Evolutionary conservation across 2,888 invertebrate genomes (phyloP), one percentile per base, ranked within the genome.

Genomic region (Drosophila helvetica): DNA sequence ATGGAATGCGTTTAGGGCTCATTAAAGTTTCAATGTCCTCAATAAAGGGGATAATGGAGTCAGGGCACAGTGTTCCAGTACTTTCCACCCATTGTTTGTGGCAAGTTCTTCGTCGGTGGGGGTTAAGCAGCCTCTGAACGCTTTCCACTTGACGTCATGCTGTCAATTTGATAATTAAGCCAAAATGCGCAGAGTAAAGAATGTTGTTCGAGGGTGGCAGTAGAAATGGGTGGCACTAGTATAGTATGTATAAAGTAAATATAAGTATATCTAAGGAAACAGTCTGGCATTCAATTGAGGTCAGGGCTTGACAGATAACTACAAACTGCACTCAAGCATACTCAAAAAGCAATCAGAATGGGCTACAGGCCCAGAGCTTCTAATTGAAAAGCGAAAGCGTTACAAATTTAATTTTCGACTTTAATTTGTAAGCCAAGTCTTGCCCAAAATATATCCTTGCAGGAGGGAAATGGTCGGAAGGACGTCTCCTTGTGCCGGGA

Each of bases 371-470:
- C 33, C 48, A 17, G 38, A 19, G 46, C 38, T 12, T 22, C n/a
- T 74, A 79, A 77, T 79, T 83, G 78, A 79, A 83, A 80, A 83
- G 80, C 84, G 78, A 79, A 84, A 84, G 81, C 75, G 79, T 80
- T 70, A 84, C 81, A 80, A 80, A 80, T 80, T 75, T 80, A 61
- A 80, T 84, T 78, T 78, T 54, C 58, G 70, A 69, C 85, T 80
- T 78, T 52, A 81, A 84, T 75, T 80, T 80, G 65, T 76, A 65
- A 55, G 38, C 10, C 54, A 3, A 17, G 12, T 43, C 43, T 2
- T 15, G 5, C 6, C 7, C 38, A 38, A 38, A 38, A 38, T 15
- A 15, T 38, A 38, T 38, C 15, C 38, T n/a, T n/a, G 2, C 1
- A n/a, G n/a, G 1, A 5, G 38, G 25, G 25, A 25, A 25, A 25